Percentiles rank a stretch among this genome's conserved stretches.
Evolutionary conservation across 2,113 vertebrate genomes (phyloP).

Genomic region (Taxidea taxus): DNA sequence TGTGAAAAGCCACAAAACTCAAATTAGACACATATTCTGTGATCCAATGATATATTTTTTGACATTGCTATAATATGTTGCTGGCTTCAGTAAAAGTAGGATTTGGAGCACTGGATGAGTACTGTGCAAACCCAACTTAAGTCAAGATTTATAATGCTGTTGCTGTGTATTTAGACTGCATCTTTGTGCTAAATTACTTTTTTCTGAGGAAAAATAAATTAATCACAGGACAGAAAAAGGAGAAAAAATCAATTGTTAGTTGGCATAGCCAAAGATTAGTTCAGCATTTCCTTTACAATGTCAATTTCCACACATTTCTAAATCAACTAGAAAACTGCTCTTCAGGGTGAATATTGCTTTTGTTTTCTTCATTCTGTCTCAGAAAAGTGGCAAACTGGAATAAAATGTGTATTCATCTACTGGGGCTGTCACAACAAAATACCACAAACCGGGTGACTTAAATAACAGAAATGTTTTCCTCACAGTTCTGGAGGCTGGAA

Average conservation of each 20-base stretch:
- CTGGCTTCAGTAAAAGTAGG: neutral
- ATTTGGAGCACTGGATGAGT: neutral
- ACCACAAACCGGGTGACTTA: neutral
- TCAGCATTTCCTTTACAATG: neutral
- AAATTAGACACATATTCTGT: neutral
- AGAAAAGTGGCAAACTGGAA: neutral
- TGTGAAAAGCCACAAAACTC: neutral
- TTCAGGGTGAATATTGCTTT: neutral
- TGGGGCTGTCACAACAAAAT: neutral
- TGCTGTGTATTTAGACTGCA: neutral
- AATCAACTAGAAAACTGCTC: slow-evolving; percentile 21
- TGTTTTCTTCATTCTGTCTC: neutral
- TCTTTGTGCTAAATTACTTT: slow-evolving; percentile 16
- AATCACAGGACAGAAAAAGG: neutral
- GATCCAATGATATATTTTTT: neutral
- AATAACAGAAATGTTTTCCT: neutral
- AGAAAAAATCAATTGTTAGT: neutral
- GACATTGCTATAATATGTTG: neutral
- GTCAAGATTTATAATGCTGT: neutral
- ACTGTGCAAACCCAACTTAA: neutral
- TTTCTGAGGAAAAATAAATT: slow-evolving; percentile 16
- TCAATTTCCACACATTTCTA: neutral
- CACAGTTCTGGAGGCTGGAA: neutral
- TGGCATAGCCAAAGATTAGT: neutral
- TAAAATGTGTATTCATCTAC: neutral